Evolutionary conservation across 2,888 invertebrate species (phyloP).

Genomic region (Mellilla xanthometata): DNA sequence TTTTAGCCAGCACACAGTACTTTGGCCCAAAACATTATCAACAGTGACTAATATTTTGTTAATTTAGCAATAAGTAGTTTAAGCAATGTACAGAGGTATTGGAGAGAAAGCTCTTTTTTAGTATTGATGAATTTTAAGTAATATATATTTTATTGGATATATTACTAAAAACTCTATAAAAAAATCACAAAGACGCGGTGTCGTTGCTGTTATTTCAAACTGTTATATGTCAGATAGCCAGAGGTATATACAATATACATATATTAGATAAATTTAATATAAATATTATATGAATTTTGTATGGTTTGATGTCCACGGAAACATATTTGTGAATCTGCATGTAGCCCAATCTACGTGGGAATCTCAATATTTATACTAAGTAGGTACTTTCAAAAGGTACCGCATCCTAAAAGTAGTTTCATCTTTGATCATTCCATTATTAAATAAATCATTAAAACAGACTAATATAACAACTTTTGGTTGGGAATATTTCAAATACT

Average conservation of each 20-base stretch:
- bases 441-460: constrained; percentile 8
- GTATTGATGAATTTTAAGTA: constrained; percentile 29
- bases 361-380: constrained; percentile 43
- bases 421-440: constrained; percentile 37
- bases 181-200: neutral
- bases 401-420: constrained; percentile 33
- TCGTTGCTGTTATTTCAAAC: too few species aligned
- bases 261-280: neutral
- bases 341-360: constrained; percentile 45
- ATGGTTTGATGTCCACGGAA: constrained; percentile 13
- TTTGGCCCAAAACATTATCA: constrained; percentile 42
- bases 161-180: too few species aligned
- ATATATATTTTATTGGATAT: too few species aligned
- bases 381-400: constrained; percentile 12
- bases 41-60: constrained; percentile 48
- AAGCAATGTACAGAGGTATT: constrained; percentile 40
- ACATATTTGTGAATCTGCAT: constrained; percentile 25
- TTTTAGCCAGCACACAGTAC: constrained; percentile 49
- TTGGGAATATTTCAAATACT: too few species aligned
- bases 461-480: neutral
- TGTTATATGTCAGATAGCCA: neutral
- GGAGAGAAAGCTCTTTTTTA: constrained; percentile 47
- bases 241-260: neutral
- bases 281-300: constrained; percentile 3
- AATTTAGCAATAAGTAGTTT: constrained; percentile 58